phyloP scores from a whole-genome alignment of 2,797 vertebrate species.

The Acipenser oxyrinchus region DNA sequence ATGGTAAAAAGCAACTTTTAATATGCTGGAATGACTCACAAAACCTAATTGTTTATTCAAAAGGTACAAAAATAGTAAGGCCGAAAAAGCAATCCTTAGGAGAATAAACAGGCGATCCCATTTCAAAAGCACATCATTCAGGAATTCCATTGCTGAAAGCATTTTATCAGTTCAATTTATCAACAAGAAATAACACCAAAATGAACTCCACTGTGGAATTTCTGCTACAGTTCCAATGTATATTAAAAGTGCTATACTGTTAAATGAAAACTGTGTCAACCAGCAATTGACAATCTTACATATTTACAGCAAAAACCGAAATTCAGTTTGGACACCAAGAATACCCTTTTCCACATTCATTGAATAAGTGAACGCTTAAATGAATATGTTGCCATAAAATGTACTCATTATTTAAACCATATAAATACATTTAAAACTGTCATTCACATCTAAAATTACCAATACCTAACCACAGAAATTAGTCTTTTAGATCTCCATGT shows the following conservation, averaged over 20 bases:
- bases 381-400: too few species aligned
- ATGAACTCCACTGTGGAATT: conserved; percentile 9
- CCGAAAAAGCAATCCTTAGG: conserved; percentile 29
- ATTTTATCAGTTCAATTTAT: conserved; percentile 22
- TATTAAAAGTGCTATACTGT: conserved; percentile 10
- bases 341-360: too few species aligned
- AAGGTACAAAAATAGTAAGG: conserved; percentile 33
- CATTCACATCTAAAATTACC: too few species aligned
- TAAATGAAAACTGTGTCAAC: conserved; percentile 18
- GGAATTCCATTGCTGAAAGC: conserved; percentile 18
- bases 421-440: too few species aligned
- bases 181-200: conserved; percentile 19
- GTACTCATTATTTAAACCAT: too few species aligned
- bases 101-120: conserved; percentile 19
- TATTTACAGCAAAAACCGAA: not conserved
- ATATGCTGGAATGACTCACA: conserved; percentile 42
- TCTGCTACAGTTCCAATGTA: conserved; percentile 15
- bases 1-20: conserved; percentile 19
- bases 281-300: not conserved
- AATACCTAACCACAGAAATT: too few species aligned
- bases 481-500: too few species aligned
- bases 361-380: too few species aligned
- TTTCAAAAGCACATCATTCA: conserved; percentile 24
- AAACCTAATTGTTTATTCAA: conserved; percentile 53
- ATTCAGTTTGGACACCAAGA: too few species aligned